Evolutionary conservation across 2,797 vertebrate species (phyloP), one percentile per base, ranked within the genome.

Genomic region (Coccyzus lansbergi): DNA sequence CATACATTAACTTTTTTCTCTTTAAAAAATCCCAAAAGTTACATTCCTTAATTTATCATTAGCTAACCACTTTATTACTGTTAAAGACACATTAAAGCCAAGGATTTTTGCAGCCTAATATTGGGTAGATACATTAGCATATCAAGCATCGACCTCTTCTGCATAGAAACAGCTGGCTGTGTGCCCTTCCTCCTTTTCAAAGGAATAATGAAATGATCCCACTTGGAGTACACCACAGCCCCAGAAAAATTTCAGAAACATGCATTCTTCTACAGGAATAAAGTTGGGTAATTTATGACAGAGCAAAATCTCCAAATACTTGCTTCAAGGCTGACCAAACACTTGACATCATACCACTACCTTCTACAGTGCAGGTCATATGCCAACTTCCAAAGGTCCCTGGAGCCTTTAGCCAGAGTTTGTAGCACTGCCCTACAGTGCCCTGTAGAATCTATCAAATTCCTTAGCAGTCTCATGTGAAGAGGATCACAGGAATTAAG

Each of bases 41-140:
- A 48, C 17, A 63, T 83, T 78, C 44, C 44, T 86, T 91, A 90
- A 83, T 93, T 93, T 88, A 38, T 86, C 78, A 89, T 84, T 92
- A 90, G 38, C 59, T 79, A 94, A 69, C 38, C 40, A 77, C 44
- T 90, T 95, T 74, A 90, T 90, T 85, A 90, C 77, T 71, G 90
- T 24, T 77, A 96, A 95, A 83, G 75, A 90, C 77, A 92, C n/a
- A 74, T 81, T 74, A 94, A 91, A 94, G 55, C 46, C 44, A 86
- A 78, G 67, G 60, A 78, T 70, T 89, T 82, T 75, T 92, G 76
- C 31, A 85, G 67, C 33, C 34, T 82, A 40, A 74, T 76, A 71
- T 28, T 58, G 49, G 11, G 9, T 68, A 78, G 52, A 49, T 26
- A 78, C 33, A 92, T 93, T 94, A 95, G 70, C 74, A 92, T 71